Evolutionary conservation across 2,797 vertebrate species (phyloP).

Genomic region (Paguma larvata): DNA sequence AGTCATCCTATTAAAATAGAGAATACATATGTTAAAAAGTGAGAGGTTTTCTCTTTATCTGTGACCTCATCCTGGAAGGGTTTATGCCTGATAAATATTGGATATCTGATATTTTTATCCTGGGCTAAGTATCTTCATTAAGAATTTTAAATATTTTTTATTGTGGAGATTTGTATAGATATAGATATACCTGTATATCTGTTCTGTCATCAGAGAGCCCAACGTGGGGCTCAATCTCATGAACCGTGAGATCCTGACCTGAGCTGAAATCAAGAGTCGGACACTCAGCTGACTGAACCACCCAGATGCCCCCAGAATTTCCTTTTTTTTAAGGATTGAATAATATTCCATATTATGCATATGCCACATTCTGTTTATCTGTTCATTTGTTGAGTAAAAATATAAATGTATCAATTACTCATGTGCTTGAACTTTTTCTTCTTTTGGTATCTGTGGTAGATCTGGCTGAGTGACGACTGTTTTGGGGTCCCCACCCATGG

Average conservation of each 20-base stretch:
- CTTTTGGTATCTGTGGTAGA: background rate
- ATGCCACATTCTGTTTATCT: background rate
- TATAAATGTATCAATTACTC: background rate
- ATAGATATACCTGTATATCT: background rate
- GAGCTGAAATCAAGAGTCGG: too few relatives aligned
- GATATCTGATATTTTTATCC: background rate
- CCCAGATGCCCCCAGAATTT: too few relatives aligned
- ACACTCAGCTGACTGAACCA: too few relatives aligned
- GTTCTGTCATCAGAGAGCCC: too few relatives aligned
- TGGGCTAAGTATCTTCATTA: background rate
- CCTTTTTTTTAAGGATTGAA: background rate
- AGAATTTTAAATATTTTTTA: background rate
- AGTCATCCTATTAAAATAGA: background rate
- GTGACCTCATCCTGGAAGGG: background rate
- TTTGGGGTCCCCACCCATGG: background rate
- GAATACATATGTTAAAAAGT: background rate
- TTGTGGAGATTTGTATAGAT: too few relatives aligned
- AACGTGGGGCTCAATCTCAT: too few relatives aligned
- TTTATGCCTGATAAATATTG: background rate
- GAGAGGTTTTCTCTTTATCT: background rate
- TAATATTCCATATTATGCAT: background rate
- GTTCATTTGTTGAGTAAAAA: background rate
- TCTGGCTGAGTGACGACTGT: background rate
- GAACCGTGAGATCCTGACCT: too few relatives aligned
- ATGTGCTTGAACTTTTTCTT: background rate